Conservation (phyloP, 37 sponge, comb jelly and placozoan genomes). For the Cliona cf. orientalis region DNA sequence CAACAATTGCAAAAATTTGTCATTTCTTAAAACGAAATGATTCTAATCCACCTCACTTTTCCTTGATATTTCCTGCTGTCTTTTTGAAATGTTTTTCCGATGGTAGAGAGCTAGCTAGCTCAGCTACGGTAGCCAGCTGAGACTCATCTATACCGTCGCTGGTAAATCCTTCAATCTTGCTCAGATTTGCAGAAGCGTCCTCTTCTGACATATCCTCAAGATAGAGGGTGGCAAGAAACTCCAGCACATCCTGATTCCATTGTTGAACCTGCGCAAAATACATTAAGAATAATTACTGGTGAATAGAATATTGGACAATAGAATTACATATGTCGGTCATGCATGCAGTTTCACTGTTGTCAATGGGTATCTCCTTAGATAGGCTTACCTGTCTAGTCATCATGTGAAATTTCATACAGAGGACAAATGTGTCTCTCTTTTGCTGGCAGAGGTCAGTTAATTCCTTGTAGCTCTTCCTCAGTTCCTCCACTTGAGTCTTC, state of each 20-base stretch:
- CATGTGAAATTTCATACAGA: conserved; percentile 72
- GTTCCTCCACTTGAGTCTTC: not conserved
- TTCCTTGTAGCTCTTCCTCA: conserved; percentile 41
- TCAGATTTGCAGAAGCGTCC: conserved; percentile 14
- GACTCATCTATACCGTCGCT: conserved; percentile 6
- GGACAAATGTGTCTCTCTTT: conserved; percentile 74
- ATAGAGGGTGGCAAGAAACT: conserved; percentile 49
- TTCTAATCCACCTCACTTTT: conserved; percentile 42
- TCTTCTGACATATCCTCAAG: conserved; percentile 20
- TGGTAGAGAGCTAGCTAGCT: conserved; percentile 47
- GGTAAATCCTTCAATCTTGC: conserved; percentile 26
- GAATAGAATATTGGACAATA: too few species aligned
- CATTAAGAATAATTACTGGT: too few species aligned
- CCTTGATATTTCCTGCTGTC: not conserved
- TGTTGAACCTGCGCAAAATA: conserved; percentile 17
- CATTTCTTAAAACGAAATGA: too few species aligned
- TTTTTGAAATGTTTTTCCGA: conserved; percentile 49
- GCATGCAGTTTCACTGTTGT: too few species aligned
- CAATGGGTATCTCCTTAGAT: too few species aligned
- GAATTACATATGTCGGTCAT: too few species aligned
- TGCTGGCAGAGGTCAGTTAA: conserved; percentile 74
- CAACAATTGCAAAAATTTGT: too few species aligned
- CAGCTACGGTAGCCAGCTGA: conserved; percentile 36
- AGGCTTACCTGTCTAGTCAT: conserved; percentile 51
- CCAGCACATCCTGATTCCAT: conserved; percentile 46